phyloP scores from a whole-genome alignment of 2,113 vertebrate genomes.

The Aegotheles bennettii region DNA sequence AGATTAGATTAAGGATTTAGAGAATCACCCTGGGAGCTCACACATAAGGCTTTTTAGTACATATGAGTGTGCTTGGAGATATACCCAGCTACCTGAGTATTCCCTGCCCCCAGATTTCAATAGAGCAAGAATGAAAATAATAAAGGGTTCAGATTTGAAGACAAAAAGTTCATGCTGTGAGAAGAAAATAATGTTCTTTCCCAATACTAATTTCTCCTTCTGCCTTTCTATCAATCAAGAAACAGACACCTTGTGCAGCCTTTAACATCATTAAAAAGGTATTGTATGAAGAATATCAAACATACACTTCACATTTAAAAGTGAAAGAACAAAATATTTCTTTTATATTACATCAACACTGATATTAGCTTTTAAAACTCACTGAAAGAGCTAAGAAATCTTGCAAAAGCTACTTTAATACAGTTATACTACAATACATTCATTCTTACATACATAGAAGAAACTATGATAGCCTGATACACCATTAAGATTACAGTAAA shows the following conservation, averaged over 20 bases:
- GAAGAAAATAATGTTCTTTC: background rate
- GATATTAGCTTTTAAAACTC: background rate
- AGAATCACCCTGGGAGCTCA: background rate
- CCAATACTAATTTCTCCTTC: slow-evolving; percentile 18
- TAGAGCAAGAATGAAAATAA: slow-evolving; percentile 1
- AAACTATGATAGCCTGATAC: background rate
- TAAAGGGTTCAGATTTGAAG: background rate
- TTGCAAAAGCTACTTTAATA: background rate
- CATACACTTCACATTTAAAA: background rate
- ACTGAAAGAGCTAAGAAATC: background rate
- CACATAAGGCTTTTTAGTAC: background rate
- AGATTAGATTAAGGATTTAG: slow-evolving; percentile 25
- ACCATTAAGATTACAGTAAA: background rate
- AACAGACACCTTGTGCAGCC: background rate
- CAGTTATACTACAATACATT: background rate
- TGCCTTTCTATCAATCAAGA: background rate
- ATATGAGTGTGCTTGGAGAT: background rate
- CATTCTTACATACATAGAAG: background rate
- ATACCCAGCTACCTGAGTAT: background rate
- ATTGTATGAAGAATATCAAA: slow-evolving; percentile 19
- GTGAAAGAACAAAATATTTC: background rate
- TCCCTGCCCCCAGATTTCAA: background rate
- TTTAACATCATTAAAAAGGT: slow-evolving; percentile 43
- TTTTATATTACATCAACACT: background rate
- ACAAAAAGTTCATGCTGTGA: background rate